These are phyloP conservation scores for Zosterops borbonicus DNA, from an alignment of 2,113 vertebrate species.

Conservation along the genomic window DNA sequence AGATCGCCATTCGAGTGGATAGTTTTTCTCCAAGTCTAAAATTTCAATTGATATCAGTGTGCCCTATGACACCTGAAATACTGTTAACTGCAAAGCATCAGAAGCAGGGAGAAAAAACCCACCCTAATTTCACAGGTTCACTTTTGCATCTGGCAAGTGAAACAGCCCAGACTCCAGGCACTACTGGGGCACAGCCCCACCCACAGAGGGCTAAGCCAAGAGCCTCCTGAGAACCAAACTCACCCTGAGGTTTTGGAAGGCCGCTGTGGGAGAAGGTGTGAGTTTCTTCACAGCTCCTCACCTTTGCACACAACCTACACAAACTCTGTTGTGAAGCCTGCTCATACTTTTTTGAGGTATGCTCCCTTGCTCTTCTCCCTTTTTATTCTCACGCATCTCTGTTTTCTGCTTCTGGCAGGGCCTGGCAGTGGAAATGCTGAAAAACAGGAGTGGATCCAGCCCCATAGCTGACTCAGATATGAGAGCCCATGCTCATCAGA, in stretches of 20 bases:
- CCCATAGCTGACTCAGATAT: constrained; percentile 25
- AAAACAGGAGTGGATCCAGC: not conserved
- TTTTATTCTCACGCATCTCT: not conserved
- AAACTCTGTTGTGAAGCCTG: not conserved
- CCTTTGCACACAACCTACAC: not conserved
- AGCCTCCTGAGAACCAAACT: not conserved
- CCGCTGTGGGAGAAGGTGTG: not conserved
- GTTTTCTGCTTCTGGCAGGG: not conserved
- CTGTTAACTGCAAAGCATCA: not conserved
- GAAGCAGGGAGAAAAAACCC: not conserved
- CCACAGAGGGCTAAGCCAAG: not conserved
- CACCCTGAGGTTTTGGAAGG: not conserved
- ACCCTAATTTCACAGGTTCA: not conserved
- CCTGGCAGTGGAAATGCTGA: constrained; percentile 20
- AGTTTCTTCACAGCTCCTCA: not conserved
- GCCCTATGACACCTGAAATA: not conserved
- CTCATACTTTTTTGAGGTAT: not conserved
- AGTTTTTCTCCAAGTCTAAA: not conserved
- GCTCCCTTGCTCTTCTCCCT: not conserved
- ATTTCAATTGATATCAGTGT: not conserved
- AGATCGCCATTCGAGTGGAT: fast-evolving
- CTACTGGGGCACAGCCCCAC: not conserved
- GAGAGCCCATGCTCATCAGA: constrained; percentile 5
- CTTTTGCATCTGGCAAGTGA: not conserved
- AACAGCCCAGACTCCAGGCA: not conserved